These are phyloP conservation scores for Myotis yumanensis DNA, from an alignment of 2,113 vertebrate species.

Conservation along the genomic window DNA sequence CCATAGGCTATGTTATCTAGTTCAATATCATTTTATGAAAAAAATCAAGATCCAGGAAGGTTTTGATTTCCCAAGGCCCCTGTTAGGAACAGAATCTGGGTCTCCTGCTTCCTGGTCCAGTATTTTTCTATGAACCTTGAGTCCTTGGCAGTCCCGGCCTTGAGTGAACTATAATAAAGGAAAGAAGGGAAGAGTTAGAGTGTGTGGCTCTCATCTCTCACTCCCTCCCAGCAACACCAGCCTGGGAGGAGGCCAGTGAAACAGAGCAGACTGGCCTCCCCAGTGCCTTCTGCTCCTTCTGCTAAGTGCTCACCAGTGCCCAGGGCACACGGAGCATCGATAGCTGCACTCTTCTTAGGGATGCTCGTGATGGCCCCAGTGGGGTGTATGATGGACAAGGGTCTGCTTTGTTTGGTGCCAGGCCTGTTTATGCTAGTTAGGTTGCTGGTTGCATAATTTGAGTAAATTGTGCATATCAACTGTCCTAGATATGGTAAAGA, in stretches of 20 bases:
- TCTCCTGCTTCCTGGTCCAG: background rate
- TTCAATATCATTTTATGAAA: background rate
- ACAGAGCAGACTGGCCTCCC: background rate
- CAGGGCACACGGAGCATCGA: background rate
- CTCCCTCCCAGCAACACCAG: background rate
- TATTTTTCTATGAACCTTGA: background rate
- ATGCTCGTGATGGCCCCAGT: background rate
- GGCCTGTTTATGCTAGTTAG: background rate
- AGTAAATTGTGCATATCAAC: background rate
- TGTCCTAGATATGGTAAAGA: background rate
- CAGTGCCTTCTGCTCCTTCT: too few relatives aligned
- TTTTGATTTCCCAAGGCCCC: conserved; percentile 4
- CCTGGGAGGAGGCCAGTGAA: too few relatives aligned
- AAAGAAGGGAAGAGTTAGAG: background rate
- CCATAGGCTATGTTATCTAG: background rate
- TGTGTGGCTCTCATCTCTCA: fast-evolving
- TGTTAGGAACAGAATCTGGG: background rate
- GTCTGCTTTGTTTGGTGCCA: background rate
- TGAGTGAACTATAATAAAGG: background rate
- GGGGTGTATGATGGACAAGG: background rate
- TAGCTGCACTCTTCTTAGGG: background rate
- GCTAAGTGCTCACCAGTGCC: background rate
- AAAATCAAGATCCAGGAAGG: background rate
- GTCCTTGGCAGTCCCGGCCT: background rate
- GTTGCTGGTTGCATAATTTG: background rate